These are phyloP conservation scores for Tapera naevia DNA, from an alignment of 2,797 vertebrate genomes.

Conservation along the genomic window DNA sequence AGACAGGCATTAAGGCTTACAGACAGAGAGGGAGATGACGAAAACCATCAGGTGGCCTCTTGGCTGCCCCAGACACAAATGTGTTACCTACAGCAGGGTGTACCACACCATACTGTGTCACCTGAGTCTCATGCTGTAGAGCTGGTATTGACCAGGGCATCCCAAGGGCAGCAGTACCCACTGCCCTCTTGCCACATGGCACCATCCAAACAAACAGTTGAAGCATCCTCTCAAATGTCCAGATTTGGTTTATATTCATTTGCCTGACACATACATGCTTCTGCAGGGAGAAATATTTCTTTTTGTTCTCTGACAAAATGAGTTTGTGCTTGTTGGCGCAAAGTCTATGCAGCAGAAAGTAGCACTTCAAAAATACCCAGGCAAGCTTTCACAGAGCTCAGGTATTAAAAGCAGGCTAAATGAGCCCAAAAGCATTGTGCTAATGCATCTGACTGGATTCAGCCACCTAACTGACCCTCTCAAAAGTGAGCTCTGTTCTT, in stretches of 20 bases:
- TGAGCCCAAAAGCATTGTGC: not conserved
- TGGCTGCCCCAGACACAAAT: rapidly evolving
- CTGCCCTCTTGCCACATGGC: too few relatives aligned
- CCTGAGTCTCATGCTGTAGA: rapidly evolving
- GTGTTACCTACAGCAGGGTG: rapidly evolving
- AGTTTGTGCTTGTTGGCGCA: not conserved
- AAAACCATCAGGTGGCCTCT: not conserved
- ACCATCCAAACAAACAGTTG: not conserved
- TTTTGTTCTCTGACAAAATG: not conserved
- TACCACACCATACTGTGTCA: rapidly evolving
- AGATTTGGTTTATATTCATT: not conserved
- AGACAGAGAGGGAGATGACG: not conserved
- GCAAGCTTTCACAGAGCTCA: not conserved
- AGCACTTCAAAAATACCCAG: not conserved
- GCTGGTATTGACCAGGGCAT: not conserved
- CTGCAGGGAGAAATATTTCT: not conserved
- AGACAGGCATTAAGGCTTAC: rapidly evolving
- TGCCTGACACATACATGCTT: not conserved
- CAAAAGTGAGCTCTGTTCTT: not conserved
- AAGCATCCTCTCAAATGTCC: not conserved
- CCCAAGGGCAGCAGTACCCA: not conserved
- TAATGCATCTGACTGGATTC: not conserved
- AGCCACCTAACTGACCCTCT: not conserved
- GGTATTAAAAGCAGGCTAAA: not conserved
- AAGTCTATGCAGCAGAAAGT: not conserved